Evolutionary conservation across 2,888 invertebrate species (phyloP), one percentile per base, ranked within the genome.

Genomic region (Hypomecis punctinalis): DNA sequence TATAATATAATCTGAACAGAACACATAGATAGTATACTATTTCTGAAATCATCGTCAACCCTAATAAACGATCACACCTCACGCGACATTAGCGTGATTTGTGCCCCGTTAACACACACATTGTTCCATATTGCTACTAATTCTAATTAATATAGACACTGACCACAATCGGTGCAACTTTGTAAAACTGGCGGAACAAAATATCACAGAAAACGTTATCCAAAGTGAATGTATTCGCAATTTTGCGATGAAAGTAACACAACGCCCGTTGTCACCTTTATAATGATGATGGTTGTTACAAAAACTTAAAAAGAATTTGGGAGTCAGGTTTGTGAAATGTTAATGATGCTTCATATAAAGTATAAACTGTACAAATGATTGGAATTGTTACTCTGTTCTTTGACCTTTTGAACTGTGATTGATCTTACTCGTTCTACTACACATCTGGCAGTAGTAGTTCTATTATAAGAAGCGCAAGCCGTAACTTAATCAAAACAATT

Each of bases 401-500:
- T 51, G 51, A 39, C 51, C 13, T 51, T 6, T 8, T n/a, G n/a
- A 36, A 23, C 23, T 36, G 36, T 51, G 45, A 36, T 37, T 45
- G 35, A 42, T 35, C 10, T n/a, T 36, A 37, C 3, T 6, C 40
- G 6, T 47, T 42, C 40, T 42, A 35, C 6, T 23, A 33, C 40
- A 48, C n/a, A n/a, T 6, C 7, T 47, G 9, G 11, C 36, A 49
- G 36, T 36, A 61, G 46, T 52, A 39, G 49, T 65, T 57, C 63
- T 68, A 60, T 71, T 63, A 69, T 61, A 64, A 67, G 63, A 69
- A 64, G 65, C 61, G 63, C 66, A 59, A 66, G 63, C 63, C 56
- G 65, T 71, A 67, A 67, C 55, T 73, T 81, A 80, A 85, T 84
- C 82, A 81, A 78, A 81, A 83, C 81, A 79, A 81, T 84, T 82